A percentile compares a stretch with the other conserved stretches of the same genome.
phyloP scores from a whole-genome alignment of 2,797 vertebrate species.

The Cryptoprocta ferox region DNA sequence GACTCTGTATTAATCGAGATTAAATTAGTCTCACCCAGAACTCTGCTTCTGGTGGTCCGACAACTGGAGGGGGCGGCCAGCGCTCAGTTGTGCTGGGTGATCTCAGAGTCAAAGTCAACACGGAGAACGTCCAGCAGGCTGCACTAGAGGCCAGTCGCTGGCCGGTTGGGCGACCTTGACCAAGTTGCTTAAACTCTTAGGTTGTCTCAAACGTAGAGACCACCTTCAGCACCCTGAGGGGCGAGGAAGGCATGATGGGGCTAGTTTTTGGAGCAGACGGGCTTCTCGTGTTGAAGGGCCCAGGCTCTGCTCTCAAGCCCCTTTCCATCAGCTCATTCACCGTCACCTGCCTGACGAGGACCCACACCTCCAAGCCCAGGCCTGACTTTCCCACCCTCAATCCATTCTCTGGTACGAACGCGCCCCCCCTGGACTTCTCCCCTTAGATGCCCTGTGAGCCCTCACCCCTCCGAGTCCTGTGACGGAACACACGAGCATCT shows the following conservation, averaged over 20 bases:
- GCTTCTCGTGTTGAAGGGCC: background rate
- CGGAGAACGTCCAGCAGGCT: background rate
- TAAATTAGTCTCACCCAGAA: background rate
- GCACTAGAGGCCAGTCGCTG: background rate
- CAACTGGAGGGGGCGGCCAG: no score
- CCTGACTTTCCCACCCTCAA: background rate
- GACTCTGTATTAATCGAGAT: fast-evolving
- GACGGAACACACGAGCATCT: fast-evolving
- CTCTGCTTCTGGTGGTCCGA: background rate
- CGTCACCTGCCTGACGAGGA: background rate
- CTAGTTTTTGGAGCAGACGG: background rate
- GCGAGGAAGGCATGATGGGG: background rate
- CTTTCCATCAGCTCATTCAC: background rate
- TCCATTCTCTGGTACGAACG: no score
- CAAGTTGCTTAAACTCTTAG: background rate
- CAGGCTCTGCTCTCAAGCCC: background rate
- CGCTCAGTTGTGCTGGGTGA: background rate
- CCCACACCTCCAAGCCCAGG: no score
- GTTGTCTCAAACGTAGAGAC: background rate
- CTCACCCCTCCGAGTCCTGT: background rate
- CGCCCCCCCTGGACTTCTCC: background rate
- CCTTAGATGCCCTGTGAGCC: background rate
- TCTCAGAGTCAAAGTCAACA: background rate
- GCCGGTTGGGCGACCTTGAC: fast-evolving
- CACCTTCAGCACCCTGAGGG: fast-evolving